Base-by-base conservation (phyloP, 2,113 vertebrate species). In the Andinoacara biseriatus region DNA sequence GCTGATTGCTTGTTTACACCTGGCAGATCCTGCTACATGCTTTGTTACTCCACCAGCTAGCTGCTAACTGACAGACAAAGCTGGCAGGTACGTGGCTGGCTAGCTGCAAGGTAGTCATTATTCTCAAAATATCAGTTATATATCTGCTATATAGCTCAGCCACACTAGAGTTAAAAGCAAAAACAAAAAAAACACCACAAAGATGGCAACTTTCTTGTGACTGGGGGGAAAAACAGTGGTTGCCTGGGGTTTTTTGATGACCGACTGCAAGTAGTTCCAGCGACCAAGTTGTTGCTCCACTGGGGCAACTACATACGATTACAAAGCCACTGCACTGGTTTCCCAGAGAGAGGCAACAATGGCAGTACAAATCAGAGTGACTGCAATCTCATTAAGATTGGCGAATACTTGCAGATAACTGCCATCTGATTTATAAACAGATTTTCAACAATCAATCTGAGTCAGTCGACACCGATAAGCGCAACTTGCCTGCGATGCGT, bases 91-190 rank as follows among this genome's bases (percentile, higher is more conserved):
- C 49, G 49, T 69, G 24, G 10, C 2, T 11, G 10, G 10, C 38
- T 11, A 43, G 40, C 40, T 13, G 40, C 65, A 13, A 29, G 24
- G 40, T 69, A 3, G 26, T 54, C 18, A 33, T 43, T 43, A 17
- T 46, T 80, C 74, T 22, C 20, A 40, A 75, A 63, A 54, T 46
- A 84, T 63, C 18, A 38, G 54, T 76, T 62, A 56, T 7, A 69
- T 17, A 69, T 17, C 15, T 14, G 8, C 52, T 77, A 49, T 40
- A 31, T 72, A 31, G 61, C 13, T 58, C 40, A 26, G 5, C 26
- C 40, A 67, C 40, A 46, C 43, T 46, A 67, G 22, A 67, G 22
- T 61, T 33, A 31, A 31, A 31, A 61, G n/a, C n/a, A n/a, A n/a
- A n/a, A n/a, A n/a, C n/a, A 33, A 60, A 61, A 1, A 15, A 61